A percentile compares a stretch with the other conserved stretches of the same genome.
Conservation (phyloP, 2,888 invertebrate genomes). For the Alviniconcha strummeri region DNA sequence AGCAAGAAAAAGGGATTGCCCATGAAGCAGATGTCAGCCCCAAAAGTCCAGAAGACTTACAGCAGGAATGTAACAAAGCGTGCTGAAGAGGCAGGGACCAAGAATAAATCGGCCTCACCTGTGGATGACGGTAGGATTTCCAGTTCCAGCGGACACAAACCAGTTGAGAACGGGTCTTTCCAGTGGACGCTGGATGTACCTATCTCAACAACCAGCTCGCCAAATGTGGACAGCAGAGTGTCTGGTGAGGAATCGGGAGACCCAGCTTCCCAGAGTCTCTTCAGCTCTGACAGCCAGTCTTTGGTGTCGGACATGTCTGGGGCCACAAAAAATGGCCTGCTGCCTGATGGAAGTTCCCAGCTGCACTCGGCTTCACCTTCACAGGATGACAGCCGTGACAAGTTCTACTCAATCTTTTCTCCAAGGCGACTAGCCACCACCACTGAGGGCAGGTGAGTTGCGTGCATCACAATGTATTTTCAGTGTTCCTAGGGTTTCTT, state of each 20-base stretch:
- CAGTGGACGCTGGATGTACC: background rate
- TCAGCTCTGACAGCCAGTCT: slow-evolving; percentile 16
- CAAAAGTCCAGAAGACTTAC: background rate
- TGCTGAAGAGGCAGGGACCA: background rate
- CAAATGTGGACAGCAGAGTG: background rate
- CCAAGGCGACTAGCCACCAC: background rate
- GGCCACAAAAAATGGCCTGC: background rate
- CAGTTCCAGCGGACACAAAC: too few species aligned
- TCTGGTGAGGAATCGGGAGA: background rate
- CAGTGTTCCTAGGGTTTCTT: background rate
- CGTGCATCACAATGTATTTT: background rate
- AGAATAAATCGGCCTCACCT: too few species aligned
- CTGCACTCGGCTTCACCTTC: background rate
- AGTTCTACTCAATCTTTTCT: slow-evolving; percentile 30
- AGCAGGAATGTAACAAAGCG: background rate
- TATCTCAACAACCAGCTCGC: background rate
- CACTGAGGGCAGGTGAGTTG: slow-evolving; percentile 4
- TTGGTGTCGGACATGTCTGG: slow-evolving; percentile 1
- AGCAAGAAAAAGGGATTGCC: background rate
- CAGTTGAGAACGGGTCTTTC: background rate
- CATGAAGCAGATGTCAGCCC: background rate
- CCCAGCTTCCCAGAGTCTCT: background rate
- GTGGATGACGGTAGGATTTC: too few species aligned
- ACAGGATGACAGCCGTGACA: background rate
- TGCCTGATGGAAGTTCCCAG: background rate